Evolutionary conservation across 1,140 invertebrate genomes (phyloP), one percentile per base, ranked within the genome.

Genomic region (Magallana angulata): DNA sequence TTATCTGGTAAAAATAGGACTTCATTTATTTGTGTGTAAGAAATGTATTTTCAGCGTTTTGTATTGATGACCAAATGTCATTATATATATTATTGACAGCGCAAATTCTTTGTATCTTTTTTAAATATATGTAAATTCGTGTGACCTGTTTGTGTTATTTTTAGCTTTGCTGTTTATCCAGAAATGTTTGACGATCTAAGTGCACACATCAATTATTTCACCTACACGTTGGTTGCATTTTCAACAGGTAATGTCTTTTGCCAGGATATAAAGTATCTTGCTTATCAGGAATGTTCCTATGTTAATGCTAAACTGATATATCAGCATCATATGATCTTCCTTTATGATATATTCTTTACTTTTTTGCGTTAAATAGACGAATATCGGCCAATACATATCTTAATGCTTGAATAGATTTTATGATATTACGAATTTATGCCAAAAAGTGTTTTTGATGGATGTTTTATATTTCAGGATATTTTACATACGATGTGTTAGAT

Each of bases 401-500:
- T 60, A 60, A 60, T 57, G 9, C 48, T 86, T 57, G 18, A 9
- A 18, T 82, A 18, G 48, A 9, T 57, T 60, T 18, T 36, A 81
- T 80, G 80, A 71, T 60, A 48, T 48, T 48, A 48, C 36, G 5
- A 48, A 48, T 48, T 24, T 24, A 24, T 48, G 36, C 36, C 36
- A 48, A 48, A 48, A 48, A 5, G 36, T 48, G 36, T 2, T 48
- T 48, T 48, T 48, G 36, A 48, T 48, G 36, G 36, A 48, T 48
- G 36, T 16, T 60, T 89, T 87, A 85, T 76, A 24, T 89, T 92
- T 48, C 90, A 94, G 93, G 93, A 8, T 94, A 94, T 82, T 94
- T 94, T 87, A 60, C 92, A 11, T 93, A 93, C 86, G 93, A 94
- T 88, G 91, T 91, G 68, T 36, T 92, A 36, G 93, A 94, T 88